Conservation (phyloP, 2,113 vertebrate genomes). For the Gallinago media region DNA sequence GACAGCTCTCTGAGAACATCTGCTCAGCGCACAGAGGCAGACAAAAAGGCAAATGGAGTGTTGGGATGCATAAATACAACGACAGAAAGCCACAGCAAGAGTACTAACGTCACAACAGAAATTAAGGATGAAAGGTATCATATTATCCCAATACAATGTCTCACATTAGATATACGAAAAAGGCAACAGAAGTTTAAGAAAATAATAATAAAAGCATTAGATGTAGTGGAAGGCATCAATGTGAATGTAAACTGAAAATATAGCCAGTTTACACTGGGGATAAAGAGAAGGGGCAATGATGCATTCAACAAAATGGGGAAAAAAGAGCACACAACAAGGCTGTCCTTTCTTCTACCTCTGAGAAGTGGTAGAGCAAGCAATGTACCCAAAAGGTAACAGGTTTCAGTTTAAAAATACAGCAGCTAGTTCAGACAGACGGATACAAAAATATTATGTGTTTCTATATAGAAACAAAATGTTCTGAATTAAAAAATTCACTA, state of each 20-base stretch:
- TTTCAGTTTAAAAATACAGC: background rate
- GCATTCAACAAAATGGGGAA: background rate
- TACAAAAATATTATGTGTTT: background rate
- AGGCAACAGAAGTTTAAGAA: background rate
- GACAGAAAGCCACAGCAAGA: background rate
- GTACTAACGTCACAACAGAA: background rate
- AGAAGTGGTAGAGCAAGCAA: background rate
- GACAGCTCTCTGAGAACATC: constrained; percentile 50
- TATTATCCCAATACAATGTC: background rate
- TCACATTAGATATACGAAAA: background rate
- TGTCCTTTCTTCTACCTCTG: background rate
- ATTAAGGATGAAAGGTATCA: background rate
- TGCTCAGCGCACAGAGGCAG: constrained; percentile 25
- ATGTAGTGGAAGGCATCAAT: background rate
- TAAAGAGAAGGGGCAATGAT: background rate
- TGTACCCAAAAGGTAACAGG: background rate
- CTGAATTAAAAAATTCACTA: background rate
- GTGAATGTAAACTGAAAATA: background rate
- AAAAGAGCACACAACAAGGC: background rate
- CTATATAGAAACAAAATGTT: background rate
- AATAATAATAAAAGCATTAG: background rate
- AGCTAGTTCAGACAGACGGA: background rate
- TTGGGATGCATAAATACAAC: background rate
- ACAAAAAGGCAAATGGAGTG: background rate
- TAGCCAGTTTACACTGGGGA: background rate